Percentiles rank a stretch among this genome's conserved stretches.
These are phyloP conservation scores for Mechanitis mazaeus DNA, from an alignment of 2,888 invertebrate genomes.

Conservation along the genomic window DNA sequence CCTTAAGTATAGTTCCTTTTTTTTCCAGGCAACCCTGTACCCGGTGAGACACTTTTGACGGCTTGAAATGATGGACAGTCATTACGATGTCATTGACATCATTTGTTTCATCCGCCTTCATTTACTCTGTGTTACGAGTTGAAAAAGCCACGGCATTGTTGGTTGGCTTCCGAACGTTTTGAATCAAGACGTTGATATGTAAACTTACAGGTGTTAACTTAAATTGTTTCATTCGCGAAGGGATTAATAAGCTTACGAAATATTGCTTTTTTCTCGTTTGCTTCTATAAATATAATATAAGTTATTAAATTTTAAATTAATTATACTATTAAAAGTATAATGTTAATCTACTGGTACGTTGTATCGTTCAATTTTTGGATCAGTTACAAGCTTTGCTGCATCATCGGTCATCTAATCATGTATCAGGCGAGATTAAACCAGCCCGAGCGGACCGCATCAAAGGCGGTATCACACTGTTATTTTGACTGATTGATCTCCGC, in stretches of 20 bases:
- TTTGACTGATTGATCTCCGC: slow-evolving; percentile 76
- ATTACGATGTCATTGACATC: slow-evolving; percentile 66
- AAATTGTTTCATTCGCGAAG: not conserved
- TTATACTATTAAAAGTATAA: not conserved
- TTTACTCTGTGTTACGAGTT: slow-evolving; percentile 36
- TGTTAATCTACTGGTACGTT: slow-evolving; percentile 54
- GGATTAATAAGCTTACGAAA: not conserved
- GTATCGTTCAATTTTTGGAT: slow-evolving; percentile 63
- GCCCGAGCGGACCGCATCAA: slow-evolving; percentile 72
- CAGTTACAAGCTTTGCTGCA: slow-evolving; percentile 70
- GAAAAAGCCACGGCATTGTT: slow-evolving; percentile 46
- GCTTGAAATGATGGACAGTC: slow-evolving; percentile 57
- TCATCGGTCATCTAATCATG: slow-evolving; percentile 75
- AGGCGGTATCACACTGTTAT: slow-evolving; percentile 77
- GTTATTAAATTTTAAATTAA: not conserved
- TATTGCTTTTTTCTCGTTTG: not conserved
- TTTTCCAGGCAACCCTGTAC: slow-evolving; percentile 27
- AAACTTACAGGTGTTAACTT: slow-evolving; percentile 6
- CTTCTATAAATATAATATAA: not conserved
- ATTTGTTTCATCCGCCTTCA: slow-evolving; percentile 54
- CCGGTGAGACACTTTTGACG: slow-evolving; percentile 57
- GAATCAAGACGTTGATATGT: slow-evolving; percentile 28
- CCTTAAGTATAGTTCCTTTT: not conserved
- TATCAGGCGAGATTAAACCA: slow-evolving; percentile 74
- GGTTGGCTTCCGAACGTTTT: slow-evolving; percentile 40